These are phyloP conservation scores for Eidolon helvum DNA, from an alignment of 2,113 vertebrate genomes.

Conservation along the genomic window DNA sequence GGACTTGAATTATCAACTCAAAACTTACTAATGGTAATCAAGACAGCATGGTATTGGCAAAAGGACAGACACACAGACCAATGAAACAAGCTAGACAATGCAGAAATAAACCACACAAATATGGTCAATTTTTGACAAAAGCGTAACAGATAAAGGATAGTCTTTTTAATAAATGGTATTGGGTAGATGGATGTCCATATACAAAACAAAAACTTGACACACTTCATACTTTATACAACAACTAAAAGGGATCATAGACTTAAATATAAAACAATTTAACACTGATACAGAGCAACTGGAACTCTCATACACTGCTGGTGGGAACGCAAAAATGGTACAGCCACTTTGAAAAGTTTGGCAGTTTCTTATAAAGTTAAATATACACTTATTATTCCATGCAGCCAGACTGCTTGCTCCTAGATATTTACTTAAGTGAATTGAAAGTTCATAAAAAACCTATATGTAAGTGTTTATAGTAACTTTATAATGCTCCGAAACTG, in stretches of 20 bases:
- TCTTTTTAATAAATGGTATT: background rate
- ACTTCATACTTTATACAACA: background rate
- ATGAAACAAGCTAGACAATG: background rate
- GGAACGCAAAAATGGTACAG: background rate
- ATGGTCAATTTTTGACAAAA: background rate
- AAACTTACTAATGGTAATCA: background rate
- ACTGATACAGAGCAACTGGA: background rate
- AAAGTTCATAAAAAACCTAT: slow-evolving; percentile 26
- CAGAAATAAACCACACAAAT: slow-evolving; percentile 11
- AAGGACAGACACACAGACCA: background rate
- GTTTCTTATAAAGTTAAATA: slow-evolving; percentile 14
- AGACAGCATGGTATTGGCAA: background rate
- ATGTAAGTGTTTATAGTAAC: background rate
- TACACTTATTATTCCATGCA: background rate
- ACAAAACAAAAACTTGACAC: background rate
- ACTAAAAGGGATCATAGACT: background rate
- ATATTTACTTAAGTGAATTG: background rate
- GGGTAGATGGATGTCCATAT: background rate
- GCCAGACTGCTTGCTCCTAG: background rate
- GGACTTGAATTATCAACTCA: background rate
- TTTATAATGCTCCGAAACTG: background rate
- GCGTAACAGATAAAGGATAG: background rate
- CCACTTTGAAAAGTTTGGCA: background rate
- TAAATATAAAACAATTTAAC: slow-evolving; percentile 4
- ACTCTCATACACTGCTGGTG: background rate